phyloP scores from a whole-genome alignment of 2,888 invertebrate species.

The Perizoma flavofasciatum region DNA sequence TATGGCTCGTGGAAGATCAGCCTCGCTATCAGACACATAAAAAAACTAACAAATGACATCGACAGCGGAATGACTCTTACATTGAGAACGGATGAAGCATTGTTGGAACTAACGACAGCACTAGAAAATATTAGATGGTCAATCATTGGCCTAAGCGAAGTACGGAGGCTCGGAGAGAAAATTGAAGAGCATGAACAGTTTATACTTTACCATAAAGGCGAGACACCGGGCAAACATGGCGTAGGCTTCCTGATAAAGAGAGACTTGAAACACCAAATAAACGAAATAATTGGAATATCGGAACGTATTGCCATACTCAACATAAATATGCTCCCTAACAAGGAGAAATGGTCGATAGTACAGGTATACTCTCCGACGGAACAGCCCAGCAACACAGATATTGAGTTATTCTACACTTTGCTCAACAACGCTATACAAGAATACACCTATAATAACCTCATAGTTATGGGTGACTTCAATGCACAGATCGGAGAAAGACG shows the following conservation, averaged over 20 bases:
- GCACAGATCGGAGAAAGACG: slow-evolving; percentile 25
- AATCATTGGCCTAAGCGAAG: no score
- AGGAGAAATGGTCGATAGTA: slow-evolving; percentile 22
- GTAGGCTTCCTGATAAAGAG: no score
- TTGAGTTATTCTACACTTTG: slow-evolving; percentile 25
- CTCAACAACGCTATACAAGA: slow-evolving; percentile 1
- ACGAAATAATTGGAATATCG: background rate
- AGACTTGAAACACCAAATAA: no score
- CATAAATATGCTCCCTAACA: slow-evolving; percentile 10
- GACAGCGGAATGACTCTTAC: no score
- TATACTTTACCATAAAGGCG: no score
- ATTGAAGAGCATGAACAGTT: slow-evolving; percentile 1
- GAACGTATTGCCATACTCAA: slow-evolving; percentile 18
- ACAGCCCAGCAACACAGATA: slow-evolving; percentile 19
- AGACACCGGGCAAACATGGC: background rate
- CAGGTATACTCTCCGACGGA: slow-evolving; percentile 31
- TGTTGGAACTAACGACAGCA: no score
- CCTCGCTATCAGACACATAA: no score
- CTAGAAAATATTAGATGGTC: no score
- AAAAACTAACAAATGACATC: no score
- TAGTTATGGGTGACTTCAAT: slow-evolving; percentile 36
- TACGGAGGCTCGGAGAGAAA: slow-evolving; percentile 17
- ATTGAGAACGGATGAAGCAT: no score
- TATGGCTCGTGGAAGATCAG: no score
- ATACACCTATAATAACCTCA: slow-evolving; percentile 8